These are phyloP conservation scores for Leptura quadrifasciata DNA, from an alignment of 2,888 invertebrate species.

Conservation along the genomic window DNA sequence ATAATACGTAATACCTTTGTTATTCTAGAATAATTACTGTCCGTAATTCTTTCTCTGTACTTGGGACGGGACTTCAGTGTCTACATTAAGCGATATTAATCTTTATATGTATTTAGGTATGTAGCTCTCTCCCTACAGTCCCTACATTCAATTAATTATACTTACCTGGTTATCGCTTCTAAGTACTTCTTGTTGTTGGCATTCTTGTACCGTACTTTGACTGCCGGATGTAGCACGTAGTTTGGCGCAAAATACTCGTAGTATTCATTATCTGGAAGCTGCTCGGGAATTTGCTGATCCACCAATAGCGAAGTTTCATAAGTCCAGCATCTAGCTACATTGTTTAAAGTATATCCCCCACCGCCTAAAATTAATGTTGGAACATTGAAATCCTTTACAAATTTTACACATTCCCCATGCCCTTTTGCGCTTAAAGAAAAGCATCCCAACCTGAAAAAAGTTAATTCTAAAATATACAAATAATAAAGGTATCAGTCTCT, in stretches of 20 bases:
- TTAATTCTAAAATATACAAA: too few species aligned
- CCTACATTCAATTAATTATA: conserved; percentile 10
- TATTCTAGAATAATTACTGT: too few species aligned
- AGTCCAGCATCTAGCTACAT: conserved; percentile 99
- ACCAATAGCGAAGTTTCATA: conserved; percentile 97
- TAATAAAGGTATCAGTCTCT: too few species aligned
- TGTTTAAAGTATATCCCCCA: conserved; percentile 92
- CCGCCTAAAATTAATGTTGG: conserved; percentile 84
- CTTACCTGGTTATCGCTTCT: conserved; percentile 86
- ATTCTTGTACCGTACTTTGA: conserved; percentile 90
- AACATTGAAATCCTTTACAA: conserved; percentile 93
- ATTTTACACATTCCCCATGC: conserved; percentile 98
- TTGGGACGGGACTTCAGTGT: too few species aligned
- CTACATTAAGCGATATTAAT: too few species aligned
- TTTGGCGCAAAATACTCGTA: conserved; percentile 98
- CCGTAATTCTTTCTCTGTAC: too few species aligned
- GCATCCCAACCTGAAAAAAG: conserved; percentile 85
- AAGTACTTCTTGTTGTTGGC: conserved; percentile 97
- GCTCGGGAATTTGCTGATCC: conserved; percentile 94
- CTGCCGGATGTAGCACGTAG: conserved; percentile 95
- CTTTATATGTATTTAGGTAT: too few species aligned
- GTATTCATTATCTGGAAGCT: conserved; percentile 96
- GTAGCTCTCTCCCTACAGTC: too few species aligned
- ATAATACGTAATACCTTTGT: too few species aligned
- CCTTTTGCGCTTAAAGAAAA: conserved; percentile 96